Conservation (phyloP, 2,797 vertebrate genomes). For the Falco biarmicus region DNA sequence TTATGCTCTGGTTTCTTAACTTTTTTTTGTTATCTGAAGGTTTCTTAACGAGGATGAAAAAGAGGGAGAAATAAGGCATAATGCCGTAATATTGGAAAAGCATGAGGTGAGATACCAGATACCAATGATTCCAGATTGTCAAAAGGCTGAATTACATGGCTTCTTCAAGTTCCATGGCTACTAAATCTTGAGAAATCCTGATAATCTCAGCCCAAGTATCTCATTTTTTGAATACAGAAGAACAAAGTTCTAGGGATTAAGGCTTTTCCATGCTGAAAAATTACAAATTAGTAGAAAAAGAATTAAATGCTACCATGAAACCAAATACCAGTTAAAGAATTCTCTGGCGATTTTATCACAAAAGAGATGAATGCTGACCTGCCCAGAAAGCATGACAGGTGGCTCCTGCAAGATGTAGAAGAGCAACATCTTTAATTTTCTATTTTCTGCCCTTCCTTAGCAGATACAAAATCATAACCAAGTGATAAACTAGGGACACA, state of each 20-base stretch:
- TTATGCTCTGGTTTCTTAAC: background rate
- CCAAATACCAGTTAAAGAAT: background rate
- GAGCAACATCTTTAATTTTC: background rate
- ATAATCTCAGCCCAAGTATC: background rate
- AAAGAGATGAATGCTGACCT: background rate
- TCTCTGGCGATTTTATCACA: background rate
- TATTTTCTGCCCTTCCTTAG: background rate
- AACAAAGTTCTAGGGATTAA: background rate
- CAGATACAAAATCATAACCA: background rate
- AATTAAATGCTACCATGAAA: background rate
- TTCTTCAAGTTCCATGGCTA: background rate
- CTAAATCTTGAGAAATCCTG: background rate
- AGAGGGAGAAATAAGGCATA: background rate
- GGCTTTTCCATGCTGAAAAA: background rate
- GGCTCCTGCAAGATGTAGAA: background rate
- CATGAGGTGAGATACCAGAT: background rate
- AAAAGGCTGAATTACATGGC: background rate
- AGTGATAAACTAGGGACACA: background rate
- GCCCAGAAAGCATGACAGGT: background rate
- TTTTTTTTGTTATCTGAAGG: background rate
- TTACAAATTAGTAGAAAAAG: background rate
- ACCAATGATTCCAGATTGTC: background rate
- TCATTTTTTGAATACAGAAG: background rate
- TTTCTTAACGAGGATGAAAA: background rate
- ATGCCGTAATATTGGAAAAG: background rate